These are phyloP conservation scores for Megamerina dolium DNA, from an alignment of 2,888 invertebrate species.

Conservation along the genomic window DNA sequence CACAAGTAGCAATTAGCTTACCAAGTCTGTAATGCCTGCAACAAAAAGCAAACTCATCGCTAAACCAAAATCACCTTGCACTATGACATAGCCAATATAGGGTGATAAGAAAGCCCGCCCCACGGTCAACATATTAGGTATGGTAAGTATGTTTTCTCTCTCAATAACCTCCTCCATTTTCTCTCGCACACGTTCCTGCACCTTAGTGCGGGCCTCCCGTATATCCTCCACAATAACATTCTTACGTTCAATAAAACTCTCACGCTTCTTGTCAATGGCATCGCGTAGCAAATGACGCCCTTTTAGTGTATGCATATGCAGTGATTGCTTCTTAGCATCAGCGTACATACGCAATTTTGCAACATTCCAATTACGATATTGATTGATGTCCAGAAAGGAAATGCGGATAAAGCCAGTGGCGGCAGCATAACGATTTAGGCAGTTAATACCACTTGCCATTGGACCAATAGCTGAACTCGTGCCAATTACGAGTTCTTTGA, in stretches of 20 bases:
- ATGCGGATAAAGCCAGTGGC: constrained; percentile 46
- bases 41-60: constrained; percentile 77
- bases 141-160: constrained; percentile 83
- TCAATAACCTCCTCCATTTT: constrained; percentile 60
- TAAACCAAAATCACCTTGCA: constrained; percentile 70
- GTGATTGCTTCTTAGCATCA: constrained; percentile 39
- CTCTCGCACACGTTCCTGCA: constrained; percentile 67
- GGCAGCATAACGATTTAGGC: constrained; percentile 44
- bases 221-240: constrained; percentile 64
- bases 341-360: constrained; percentile 41
- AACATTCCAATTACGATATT: constrained; percentile 44
- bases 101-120: constrained; percentile 82
- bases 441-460: constrained; percentile 33
- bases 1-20: constrained; percentile 48
- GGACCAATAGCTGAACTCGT: constrained; percentile 23
- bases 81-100: constrained; percentile 80
- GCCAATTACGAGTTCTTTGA: constrained; percentile 37
- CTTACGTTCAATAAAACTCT: constrained; percentile 57
- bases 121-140: constrained; percentile 87
- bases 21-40: constrained; percentile 89
- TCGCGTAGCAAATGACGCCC: constrained; percentile 53
- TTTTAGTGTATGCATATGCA: constrained; percentile 45
- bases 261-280: constrained; percentile 58
- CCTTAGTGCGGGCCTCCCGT: constrained; percentile 63
- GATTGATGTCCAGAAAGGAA: constrained; percentile 42